Evolutionary conservation across 1,140 invertebrate genomes (phyloP).

Genomic region (Octopus sinensis): DNA sequence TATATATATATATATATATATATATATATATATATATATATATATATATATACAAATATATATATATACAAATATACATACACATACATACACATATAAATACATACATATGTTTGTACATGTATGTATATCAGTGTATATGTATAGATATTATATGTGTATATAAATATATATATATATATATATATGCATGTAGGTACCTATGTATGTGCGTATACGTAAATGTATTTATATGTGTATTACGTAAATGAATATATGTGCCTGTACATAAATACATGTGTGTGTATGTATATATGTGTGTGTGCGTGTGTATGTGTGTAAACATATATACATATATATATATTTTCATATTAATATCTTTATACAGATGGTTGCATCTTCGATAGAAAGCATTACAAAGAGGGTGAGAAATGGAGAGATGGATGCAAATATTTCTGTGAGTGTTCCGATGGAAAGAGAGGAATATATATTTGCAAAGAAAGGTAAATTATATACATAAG

Average conservation of each 20-base stretch:
- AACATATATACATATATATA: neutral
- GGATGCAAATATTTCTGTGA: conserved; percentile 44
- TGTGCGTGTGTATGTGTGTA: neutral
- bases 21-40: neutral
- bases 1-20: neutral
- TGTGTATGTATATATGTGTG: neutral
- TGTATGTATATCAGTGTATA: neutral
- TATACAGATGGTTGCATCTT: conserved; percentile 36
- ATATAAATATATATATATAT: neutral
- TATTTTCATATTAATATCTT: neutral
- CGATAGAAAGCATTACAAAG: conserved; percentile 33
- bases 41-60: neutral
- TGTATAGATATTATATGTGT: neutral
- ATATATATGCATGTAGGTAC: neutral
- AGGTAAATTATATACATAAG: conserved; percentile 23
- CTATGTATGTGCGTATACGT: neutral
- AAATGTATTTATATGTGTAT: neutral
- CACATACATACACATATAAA: neutral
- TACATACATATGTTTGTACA: neutral
- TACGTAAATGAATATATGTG: neutral
- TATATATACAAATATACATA: neutral
- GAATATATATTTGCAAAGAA: conserved; percentile 39
- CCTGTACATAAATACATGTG: neutral
- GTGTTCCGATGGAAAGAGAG: conserved; percentile 38
- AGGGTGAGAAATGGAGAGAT: conserved; percentile 43